Evolutionary conservation across 2,113 vertebrate species (phyloP).

Genomic region (Peromyscus californicus): DNA sequence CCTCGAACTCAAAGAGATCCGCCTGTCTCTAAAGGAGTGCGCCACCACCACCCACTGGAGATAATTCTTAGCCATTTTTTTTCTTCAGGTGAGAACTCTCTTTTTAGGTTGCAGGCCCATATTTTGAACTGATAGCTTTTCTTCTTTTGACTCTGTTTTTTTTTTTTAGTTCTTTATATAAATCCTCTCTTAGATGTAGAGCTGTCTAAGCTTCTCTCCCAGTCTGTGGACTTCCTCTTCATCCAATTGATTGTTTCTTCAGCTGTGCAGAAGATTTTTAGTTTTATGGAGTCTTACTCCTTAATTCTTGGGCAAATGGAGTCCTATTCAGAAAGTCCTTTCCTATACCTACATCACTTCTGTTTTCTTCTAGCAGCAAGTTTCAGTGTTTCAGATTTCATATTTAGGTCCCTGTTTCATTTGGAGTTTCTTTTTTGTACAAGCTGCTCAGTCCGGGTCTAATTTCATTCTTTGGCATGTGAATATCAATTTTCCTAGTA

Average conservation of each 20-base stretch:
- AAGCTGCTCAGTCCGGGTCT: not conserved
- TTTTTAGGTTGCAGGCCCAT: not conserved
- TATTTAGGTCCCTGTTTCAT: not conserved
- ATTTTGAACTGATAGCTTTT: not conserved
- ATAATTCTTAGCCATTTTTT: not conserved
- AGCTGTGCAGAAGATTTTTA: not conserved
- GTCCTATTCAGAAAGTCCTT: not conserved
- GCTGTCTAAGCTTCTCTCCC: not conserved
- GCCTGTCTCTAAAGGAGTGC: too few relatives aligned
- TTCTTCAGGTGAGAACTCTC: not conserved
- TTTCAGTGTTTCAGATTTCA: not conserved
- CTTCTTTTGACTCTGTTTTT: not conserved
- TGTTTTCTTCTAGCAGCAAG: not conserved
- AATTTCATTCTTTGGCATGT: not conserved
- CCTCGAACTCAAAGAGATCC: too few relatives aligned
- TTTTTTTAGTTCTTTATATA: not conserved
- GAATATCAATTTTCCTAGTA: not conserved
- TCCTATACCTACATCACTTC: too few relatives aligned
- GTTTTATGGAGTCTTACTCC: not conserved
- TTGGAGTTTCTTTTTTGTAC: not conserved
- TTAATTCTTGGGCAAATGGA: not conserved
- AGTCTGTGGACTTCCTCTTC: not conserved
- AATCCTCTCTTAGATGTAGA: not conserved
- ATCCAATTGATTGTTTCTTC: not conserved
- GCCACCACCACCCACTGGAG: not conserved